Conservation (phyloP, 2,113 vertebrate genomes). For the Tragelaphus strepsiceros region DNA sequence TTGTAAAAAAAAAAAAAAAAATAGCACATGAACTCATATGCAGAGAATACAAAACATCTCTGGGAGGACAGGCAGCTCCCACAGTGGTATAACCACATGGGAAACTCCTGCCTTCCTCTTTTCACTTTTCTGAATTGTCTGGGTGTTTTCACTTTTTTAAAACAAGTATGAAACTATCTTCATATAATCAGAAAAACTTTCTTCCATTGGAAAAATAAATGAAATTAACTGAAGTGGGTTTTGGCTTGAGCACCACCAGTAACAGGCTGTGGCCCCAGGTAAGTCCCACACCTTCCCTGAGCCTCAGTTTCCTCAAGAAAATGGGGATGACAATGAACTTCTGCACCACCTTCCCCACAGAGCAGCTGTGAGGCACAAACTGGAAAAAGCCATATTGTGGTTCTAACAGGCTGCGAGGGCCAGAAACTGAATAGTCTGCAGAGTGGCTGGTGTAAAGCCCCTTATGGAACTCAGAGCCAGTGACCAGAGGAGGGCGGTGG, state of each 20-base stretch:
- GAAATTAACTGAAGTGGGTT: not conserved
- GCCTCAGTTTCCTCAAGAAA: not conserved
- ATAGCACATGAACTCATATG: not conserved
- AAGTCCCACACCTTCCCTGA: not conserved
- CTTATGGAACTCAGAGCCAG: not conserved
- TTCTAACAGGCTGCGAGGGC: not conserved
- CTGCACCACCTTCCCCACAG: not conserved
- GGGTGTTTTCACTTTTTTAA: not conserved
- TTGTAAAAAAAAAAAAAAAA: not conserved
- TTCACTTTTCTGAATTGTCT: not conserved
- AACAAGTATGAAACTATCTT: not conserved
- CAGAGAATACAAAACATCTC: not conserved
- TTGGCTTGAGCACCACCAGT: not conserved
- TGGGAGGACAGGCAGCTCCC: not conserved
- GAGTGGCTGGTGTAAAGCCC: not conserved
- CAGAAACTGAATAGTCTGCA: not conserved
- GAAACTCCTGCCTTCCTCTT: not conserved
- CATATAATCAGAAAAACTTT: not conserved
- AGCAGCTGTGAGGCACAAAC: not conserved
- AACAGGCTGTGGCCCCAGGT: not conserved
- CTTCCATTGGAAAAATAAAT: not conserved
- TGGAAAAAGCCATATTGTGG: not conserved
- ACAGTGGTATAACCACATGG: rapidly evolving
- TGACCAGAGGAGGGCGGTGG: no score
- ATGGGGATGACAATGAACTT: not conserved